Evolutionary conservation across 1,140 invertebrate genomes (phyloP).

Genomic region (Holcopasites calliopsidis): DNA sequence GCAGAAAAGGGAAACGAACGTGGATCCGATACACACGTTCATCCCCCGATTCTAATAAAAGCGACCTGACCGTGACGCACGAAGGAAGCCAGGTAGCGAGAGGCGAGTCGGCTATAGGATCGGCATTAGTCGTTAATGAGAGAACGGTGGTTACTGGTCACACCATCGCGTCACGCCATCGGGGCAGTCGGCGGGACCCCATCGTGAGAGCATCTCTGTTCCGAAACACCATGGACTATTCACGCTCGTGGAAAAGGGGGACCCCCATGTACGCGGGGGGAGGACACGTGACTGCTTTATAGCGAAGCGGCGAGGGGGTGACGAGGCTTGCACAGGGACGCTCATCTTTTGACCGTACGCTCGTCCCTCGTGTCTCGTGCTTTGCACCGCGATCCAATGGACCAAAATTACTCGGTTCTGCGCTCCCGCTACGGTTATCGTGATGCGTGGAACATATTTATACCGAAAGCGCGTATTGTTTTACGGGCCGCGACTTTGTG

Average conservation of each 20-base stretch:
- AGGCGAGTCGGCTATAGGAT: conserved; percentile 35
- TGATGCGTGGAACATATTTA: conserved; percentile 67
- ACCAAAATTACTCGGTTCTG: conserved; percentile 61
- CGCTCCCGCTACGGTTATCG: conserved; percentile 55
- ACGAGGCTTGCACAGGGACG: conserved; percentile 33
- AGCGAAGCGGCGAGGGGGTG: conserved; percentile 57
- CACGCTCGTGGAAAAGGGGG: conserved; percentile 28
- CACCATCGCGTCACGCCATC: conserved; percentile 63
- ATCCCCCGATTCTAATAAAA: conserved; percentile 52
- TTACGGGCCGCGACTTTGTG: conserved; percentile 51
- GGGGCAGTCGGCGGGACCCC: conserved; percentile 58
- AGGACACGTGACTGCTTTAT: conserved; percentile 73
- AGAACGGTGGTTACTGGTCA: conserved; percentile 58
- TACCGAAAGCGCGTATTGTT: conserved; percentile 66
- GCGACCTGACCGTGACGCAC: conserved; percentile 36
- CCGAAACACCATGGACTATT: conserved; percentile 64
- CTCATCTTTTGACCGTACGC: conserved; percentile 66
- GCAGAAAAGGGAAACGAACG: background rate
- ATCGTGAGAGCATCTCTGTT: conserved; percentile 73
- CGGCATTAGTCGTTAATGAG: conserved; percentile 60
- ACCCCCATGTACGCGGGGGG: conserved; percentile 55
- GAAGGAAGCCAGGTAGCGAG: conserved; percentile 17
- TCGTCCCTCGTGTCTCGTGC: conserved; percentile 23
- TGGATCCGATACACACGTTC: background rate
- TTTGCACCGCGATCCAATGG: conserved; percentile 3